These are phyloP conservation scores for Tenrec ecaudatus DNA, from an alignment of 2,113 vertebrate species.

Conservation along the genomic window DNA sequence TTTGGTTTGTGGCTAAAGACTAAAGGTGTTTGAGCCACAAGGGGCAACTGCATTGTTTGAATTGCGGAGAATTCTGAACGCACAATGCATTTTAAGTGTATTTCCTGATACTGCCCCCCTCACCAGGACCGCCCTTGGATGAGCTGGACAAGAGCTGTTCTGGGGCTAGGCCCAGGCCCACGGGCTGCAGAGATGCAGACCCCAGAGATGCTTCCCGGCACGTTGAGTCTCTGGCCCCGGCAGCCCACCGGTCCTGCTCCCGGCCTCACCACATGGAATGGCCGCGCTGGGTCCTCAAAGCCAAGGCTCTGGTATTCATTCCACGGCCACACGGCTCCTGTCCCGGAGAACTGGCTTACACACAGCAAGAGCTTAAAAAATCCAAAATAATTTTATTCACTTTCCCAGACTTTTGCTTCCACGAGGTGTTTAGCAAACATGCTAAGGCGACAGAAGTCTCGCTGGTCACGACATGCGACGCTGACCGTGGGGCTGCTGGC, in stretches of 20 bases:
- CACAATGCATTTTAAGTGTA: not conserved
- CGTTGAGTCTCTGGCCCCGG: accelerated
- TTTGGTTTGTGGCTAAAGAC: not conserved
- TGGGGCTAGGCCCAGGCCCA: not conserved
- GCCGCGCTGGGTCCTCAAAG: not conserved
- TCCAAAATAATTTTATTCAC: conserved; percentile 94
- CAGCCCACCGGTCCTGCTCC: not conserved
- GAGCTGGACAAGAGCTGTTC: accelerated
- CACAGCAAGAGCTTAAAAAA: conserved; percentile 84
- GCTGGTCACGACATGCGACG: conserved; percentile 89
- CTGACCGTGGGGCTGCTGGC: conserved; percentile 85
- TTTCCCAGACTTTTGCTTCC: conserved; percentile 86
- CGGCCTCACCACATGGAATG: not conserved
- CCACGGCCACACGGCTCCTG: not conserved
- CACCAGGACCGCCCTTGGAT: no score
- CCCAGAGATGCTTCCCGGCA: no score
- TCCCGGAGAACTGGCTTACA: conserved; percentile 75
- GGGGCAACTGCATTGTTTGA: not conserved
- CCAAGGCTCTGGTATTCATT: not conserved
- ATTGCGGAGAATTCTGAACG: not conserved
- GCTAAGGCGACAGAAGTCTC: conserved; percentile 93
- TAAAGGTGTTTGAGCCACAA: not conserved
- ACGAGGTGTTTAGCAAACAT: conserved; percentile 93
- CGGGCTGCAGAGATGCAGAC: not conserved
- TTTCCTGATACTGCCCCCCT: not conserved